Conservation (phyloP, 1,140 invertebrate species). For the Brachionus sp. region DNA sequence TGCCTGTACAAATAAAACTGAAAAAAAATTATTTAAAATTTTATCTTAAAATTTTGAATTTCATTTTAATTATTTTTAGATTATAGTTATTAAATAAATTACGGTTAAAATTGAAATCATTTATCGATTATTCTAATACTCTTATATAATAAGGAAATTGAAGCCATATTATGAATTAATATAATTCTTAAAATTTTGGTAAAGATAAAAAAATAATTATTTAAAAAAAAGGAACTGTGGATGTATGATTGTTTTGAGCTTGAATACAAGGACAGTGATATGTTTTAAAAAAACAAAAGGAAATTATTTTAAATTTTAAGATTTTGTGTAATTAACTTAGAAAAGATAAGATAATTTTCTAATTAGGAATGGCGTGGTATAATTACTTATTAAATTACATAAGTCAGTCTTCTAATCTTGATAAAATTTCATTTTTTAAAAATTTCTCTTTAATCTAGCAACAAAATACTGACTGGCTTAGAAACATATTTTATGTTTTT, state of each 20-base stretch:
- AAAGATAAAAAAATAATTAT: neutral
- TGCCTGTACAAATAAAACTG: too few relatives aligned
- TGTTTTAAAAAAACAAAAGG: neutral
- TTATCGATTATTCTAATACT: neutral
- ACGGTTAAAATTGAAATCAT: neutral
- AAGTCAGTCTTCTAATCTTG: neutral
- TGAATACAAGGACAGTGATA: neutral
- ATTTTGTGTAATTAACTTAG: neutral
- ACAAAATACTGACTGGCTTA: neutral
- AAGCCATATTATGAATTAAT: neutral
- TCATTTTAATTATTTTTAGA: neutral
- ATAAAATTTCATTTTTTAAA: neutral
- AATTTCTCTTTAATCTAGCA: neutral
- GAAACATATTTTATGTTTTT: neutral
- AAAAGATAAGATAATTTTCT: neutral
- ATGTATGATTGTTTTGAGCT: neutral
- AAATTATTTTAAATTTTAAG: neutral
- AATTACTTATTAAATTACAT: neutral
- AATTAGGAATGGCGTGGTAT: neutral
- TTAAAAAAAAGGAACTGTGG: neutral
- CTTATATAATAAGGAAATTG: neutral
- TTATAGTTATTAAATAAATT: neutral
- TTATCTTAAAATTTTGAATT: neutral
- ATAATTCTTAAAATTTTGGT: neutral
- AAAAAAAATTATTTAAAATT: too few relatives aligned